Conservation (phyloP, 2,113 vertebrate species). For the Chelonoidis abingdonii region DNA sequence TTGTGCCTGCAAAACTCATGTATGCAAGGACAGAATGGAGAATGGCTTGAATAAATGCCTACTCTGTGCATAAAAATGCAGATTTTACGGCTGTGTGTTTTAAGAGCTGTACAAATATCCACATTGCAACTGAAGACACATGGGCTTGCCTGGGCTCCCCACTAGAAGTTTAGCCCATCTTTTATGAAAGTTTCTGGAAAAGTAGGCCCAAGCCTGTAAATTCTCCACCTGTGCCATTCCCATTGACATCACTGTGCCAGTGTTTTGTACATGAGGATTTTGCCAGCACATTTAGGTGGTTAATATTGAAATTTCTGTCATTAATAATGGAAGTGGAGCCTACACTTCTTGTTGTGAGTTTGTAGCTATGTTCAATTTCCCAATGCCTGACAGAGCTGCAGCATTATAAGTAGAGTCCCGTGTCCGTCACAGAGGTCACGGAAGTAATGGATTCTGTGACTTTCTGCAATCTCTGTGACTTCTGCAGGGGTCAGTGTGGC, state of each 20-base stretch:
- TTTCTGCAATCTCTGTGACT: no score
- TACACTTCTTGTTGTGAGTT: not conserved
- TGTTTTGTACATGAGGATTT: constrained; percentile 54
- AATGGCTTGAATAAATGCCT: constrained; percentile 50
- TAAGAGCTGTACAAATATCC: constrained; percentile 12
- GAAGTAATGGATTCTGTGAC: no score
- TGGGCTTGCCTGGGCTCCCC: constrained; percentile 20
- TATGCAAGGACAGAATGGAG: constrained; percentile 46
- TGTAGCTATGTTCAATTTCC: constrained; percentile 8
- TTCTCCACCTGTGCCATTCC: not conserved
- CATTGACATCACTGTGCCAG: not conserved
- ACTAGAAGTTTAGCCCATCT: not conserved
- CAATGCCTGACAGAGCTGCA: not conserved
- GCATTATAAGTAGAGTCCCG: not conserved
- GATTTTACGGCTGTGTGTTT: constrained; percentile 52
- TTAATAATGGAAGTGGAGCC: constrained; percentile 35
- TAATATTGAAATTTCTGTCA: constrained; percentile 41
- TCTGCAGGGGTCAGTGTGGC: no score
- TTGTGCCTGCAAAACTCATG: constrained; percentile 12
- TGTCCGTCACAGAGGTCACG: no score
- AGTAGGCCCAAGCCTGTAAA: not conserved
- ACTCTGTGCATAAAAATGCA: constrained; percentile 64
- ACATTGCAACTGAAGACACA: constrained; percentile 46
- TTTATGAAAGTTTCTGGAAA: not conserved
- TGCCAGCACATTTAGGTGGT: not conserved